Conservation (phyloP, 1,140 invertebrate genomes). For the Drosophila sproati region DNA sequence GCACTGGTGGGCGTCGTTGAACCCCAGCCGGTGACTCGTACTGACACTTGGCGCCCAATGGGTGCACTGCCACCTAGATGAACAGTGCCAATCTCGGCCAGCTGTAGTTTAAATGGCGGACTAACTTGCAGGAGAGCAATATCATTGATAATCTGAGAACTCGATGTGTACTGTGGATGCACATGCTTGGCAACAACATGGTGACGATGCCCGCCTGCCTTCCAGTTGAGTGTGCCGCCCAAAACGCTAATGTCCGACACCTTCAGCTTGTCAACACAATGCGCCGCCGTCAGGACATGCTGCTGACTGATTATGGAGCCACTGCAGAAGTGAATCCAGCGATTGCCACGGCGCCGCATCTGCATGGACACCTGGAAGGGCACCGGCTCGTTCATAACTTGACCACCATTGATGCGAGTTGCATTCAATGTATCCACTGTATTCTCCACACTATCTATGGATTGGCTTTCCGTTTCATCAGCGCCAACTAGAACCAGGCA, state of each 20-base stretch:
- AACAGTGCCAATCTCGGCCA: conserved; percentile 51
- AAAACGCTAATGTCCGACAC: conserved; percentile 80
- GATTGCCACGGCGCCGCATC: conserved; percentile 50
- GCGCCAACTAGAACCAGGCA: background rate
- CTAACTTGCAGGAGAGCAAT: conserved; percentile 71
- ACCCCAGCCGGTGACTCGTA: conserved; percentile 81
- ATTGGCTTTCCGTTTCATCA: background rate
- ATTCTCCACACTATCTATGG: background rate
- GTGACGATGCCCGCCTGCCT: conserved; percentile 81
- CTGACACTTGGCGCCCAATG: conserved; percentile 57
- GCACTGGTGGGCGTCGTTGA: conserved; percentile 55
- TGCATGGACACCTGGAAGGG: conserved; percentile 81
- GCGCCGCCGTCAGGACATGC: conserved; percentile 84
- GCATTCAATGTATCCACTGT: background rate
- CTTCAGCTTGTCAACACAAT: conserved; percentile 77
- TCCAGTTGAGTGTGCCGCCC: conserved; percentile 85
- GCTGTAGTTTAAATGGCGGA: conserved; percentile 63
- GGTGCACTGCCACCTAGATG: conserved; percentile 53
- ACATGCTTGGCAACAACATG: conserved; percentile 53
- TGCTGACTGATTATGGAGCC: conserved; percentile 79
- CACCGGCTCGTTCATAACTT: conserved; percentile 60
- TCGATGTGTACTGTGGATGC: conserved; percentile 71
- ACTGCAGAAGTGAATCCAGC: conserved; percentile 83
- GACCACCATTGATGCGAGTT: conserved; percentile 71
- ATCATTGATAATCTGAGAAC: conserved; percentile 72